phyloP scores from a whole-genome alignment of 2,888 invertebrate genomes.

The Galeopsomyia nigrocyanea region DNA sequence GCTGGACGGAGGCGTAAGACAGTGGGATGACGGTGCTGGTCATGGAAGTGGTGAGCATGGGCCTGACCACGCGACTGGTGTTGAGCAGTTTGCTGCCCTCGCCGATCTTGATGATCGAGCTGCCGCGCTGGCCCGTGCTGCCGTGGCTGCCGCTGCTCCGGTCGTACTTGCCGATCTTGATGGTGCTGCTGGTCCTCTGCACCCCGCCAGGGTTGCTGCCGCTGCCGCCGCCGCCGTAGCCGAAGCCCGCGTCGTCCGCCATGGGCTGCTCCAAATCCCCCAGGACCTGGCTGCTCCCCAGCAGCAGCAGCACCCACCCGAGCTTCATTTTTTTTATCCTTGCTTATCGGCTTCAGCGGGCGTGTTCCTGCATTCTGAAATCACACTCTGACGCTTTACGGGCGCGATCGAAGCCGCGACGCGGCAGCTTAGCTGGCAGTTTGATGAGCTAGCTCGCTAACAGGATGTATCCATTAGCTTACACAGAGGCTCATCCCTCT shows the following conservation, averaged over 20 bases:
- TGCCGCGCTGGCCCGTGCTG: conserved; percentile 26
- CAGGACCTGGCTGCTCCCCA: background rate
- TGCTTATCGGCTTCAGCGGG: no score
- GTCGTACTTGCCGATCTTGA: conserved; percentile 41
- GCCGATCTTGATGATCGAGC: conserved; percentile 42
- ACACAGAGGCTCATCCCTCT: no score
- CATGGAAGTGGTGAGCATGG: conserved; percentile 37
- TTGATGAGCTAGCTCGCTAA: no score
- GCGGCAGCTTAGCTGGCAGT: no score
- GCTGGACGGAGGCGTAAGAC: conserved; percentile 34
- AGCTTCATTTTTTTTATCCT: no score
- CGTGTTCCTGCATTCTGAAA: no score
- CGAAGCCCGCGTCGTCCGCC: background rate
- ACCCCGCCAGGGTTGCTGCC: background rate
- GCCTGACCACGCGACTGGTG: conserved; percentile 28
- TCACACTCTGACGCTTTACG: no score
- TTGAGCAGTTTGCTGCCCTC: conserved; percentile 34
- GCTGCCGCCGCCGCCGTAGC: background rate
- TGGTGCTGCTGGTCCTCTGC: conserved; percentile 25
- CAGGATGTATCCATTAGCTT: no score
- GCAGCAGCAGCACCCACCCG: background rate
- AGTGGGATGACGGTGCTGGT: conserved; percentile 42
- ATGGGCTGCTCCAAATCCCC: no score
- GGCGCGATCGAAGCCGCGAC: no score
- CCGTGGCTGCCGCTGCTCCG: conserved; percentile 11